Evolutionary conservation across 2,888 invertebrate species (phyloP).

Genomic region (Rapana venosa): DNA sequence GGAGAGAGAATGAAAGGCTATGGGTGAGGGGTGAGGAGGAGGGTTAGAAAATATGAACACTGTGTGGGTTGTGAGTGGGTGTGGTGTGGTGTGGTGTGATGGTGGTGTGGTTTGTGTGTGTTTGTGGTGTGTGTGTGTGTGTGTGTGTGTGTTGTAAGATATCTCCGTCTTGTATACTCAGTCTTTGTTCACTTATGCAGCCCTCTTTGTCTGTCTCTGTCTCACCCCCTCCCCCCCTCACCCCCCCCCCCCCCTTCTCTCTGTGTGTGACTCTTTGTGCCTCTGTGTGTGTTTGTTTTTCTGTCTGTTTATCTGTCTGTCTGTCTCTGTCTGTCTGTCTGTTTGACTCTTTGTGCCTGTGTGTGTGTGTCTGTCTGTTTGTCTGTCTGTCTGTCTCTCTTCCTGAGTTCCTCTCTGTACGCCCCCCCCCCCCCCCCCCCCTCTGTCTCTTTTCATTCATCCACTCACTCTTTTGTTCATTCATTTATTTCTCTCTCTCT

Average conservation of each 20-base stretch:
- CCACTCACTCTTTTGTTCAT: not conserved
- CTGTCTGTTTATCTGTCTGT: too few relatives aligned
- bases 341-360: not conserved
- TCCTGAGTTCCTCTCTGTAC: not conserved
- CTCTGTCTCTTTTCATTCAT: not conserved
- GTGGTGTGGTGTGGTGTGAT: not conserved
- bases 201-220: too few relatives aligned
- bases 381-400: not conserved
- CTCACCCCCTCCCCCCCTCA: too few relatives aligned
- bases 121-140: conserved; percentile 11
- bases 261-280: not conserved
- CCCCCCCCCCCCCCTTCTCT: not conserved
- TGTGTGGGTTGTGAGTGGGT: too few relatives aligned
- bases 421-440: not conserved
- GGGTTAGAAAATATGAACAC: too few relatives aligned
- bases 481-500: not conserved
- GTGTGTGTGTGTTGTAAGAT: not conserved
- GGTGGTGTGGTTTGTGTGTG: not conserved
- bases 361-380: not conserved
- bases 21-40: too few relatives aligned
- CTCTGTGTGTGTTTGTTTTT: too few relatives aligned
- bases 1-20: too few relatives aligned
- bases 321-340: not conserved
- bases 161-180: too few relatives aligned
- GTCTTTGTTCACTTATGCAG: too few relatives aligned